These are phyloP conservation scores for Peribatodes rhomboidaria DNA, from an alignment of 2,888 invertebrate species.

Conservation along the genomic window DNA sequence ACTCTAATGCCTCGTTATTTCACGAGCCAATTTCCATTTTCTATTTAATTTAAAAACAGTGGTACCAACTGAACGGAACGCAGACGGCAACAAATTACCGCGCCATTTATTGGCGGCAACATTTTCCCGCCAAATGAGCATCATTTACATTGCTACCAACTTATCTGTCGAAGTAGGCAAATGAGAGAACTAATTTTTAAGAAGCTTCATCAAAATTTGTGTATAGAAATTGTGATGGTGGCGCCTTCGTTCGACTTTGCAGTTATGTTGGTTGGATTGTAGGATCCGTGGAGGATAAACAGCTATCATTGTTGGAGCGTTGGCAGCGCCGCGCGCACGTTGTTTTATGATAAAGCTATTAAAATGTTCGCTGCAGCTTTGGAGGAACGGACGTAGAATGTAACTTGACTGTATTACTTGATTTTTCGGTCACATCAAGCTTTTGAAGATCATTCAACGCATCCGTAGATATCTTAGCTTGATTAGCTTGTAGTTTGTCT, in stretches of 20 bases:
- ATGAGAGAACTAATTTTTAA: not conserved
- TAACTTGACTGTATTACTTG: conserved; percentile 40
- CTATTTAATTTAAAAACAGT: conserved; percentile 13
- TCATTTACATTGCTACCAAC: conserved; percentile 55
- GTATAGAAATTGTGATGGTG: not conserved
- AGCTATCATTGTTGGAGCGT: conserved; percentile 69
- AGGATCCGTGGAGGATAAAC: conserved; percentile 63
- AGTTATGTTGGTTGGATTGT: not conserved
- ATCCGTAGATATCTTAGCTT: too few species aligned
- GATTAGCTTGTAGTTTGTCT: too few species aligned
- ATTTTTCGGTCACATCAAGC: too few species aligned
- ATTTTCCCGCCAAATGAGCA: conserved; percentile 74
- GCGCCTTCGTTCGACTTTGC: not conserved
- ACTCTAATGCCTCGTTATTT: not conserved
- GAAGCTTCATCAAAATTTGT: not conserved
- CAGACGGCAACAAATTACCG: conserved; percentile 57
- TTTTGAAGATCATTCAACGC: too few species aligned
- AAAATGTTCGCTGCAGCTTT: conserved; percentile 61
- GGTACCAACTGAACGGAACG: conserved; percentile 35
- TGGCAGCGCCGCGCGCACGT: conserved; percentile 60
- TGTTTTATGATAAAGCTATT: conserved; percentile 73
- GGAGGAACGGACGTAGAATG: conserved; percentile 44
- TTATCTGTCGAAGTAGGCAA: not conserved
- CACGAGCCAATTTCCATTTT: conserved; percentile 3
- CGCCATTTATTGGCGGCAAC: conserved; percentile 58